Evolutionary conservation across 2,113 vertebrate genomes (phyloP), one percentile per base, ranked within the genome.

Genomic region (Electrona antarctica): DNA sequence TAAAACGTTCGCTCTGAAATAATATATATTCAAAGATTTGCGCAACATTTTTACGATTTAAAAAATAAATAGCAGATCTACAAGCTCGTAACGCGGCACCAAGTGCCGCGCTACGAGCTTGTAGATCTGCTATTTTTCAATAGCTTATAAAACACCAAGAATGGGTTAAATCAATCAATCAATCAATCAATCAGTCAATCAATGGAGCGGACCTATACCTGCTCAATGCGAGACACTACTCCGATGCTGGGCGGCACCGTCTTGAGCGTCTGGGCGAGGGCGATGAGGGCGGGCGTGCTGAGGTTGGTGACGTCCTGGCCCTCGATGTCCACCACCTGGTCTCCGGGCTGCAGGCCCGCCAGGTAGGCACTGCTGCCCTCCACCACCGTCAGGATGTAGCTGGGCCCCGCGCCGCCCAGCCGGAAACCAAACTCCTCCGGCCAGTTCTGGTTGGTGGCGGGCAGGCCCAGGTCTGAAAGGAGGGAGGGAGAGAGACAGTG

Each of bases 241-340:
- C 97, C 97, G 0, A 98, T 98, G 90, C 97, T 99, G 7, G 97
- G 96, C 0, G 97, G 97, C 12, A 98, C 95, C 0, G 93, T 96
- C 69, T 89, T 82, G 62, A 97, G 96, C 59, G 90, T 84, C 82
- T 92, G 91, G 21, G 96, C 97, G 82, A 98, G 85, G 52, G 87
- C 88, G 1, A 95, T 84, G 7, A 99, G 91, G 0, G 92, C 92
- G 58, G 95, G 89, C 0, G 88, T 89, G 90, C 92, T 94, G 88
- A 99, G 90, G 8, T 93, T 86, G 7, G 94, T 94, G 67, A 98
- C 97, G 0, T 95, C 94, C 81, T 95, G 94, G 0, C 97, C 98
- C 64, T 99, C 98, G 3, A 99, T 90, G 90, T 99, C 98, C 92
- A 99, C 92, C 79, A 99, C 95, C 85, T 99, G 95, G 63, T 99